Percentiles rank a stretch among this genome's conserved stretches.
These are phyloP conservation scores for Eumacrocentrus americanus DNA, from an alignment of 2,888 invertebrate species.

Conservation along the genomic window DNA sequence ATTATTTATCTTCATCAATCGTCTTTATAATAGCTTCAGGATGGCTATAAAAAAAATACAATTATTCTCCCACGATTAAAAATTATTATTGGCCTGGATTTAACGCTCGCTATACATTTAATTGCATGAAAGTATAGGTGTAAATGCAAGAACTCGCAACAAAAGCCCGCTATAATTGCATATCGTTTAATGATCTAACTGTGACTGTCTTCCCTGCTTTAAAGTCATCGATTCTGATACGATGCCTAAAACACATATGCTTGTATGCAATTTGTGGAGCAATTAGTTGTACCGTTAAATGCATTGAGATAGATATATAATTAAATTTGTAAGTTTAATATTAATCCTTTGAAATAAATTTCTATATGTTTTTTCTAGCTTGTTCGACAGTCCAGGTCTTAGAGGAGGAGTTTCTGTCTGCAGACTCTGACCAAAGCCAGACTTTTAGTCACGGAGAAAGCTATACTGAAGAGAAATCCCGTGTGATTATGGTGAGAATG, in stretches of 20 bases:
- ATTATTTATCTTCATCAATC: too few species aligned
- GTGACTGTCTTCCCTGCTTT: constrained; percentile 5
- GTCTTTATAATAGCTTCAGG: too few species aligned
- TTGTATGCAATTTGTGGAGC: constrained; percentile 5
- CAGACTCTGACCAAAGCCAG: constrained; percentile 12
- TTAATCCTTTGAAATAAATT: neutral
- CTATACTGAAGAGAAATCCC: constrained; percentile 22
- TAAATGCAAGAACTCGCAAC: neutral
- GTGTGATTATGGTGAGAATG: constrained; percentile 12
- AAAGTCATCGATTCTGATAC: constrained; percentile 5
- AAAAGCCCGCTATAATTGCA: constrained; percentile 7
- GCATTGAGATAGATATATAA: neutral
- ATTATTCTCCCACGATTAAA: neutral
- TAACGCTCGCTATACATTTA: neutral
- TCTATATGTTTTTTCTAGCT: neutral
- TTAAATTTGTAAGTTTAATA: neutral
- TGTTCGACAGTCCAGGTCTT: neutral
- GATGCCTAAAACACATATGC: neutral
- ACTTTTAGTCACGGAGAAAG: constrained; percentile 24
- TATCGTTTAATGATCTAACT: constrained; percentile 8
- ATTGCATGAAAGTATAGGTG: constrained; percentile 1
- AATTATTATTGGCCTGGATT: constrained; percentile 10
- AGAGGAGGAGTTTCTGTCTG: neutral
- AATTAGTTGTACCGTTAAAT: constrained; percentile 13
- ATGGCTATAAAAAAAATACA: neutral